Conservation (phyloP, 2,888 invertebrate genomes). For the Lampropteryx suffumata region DNA sequence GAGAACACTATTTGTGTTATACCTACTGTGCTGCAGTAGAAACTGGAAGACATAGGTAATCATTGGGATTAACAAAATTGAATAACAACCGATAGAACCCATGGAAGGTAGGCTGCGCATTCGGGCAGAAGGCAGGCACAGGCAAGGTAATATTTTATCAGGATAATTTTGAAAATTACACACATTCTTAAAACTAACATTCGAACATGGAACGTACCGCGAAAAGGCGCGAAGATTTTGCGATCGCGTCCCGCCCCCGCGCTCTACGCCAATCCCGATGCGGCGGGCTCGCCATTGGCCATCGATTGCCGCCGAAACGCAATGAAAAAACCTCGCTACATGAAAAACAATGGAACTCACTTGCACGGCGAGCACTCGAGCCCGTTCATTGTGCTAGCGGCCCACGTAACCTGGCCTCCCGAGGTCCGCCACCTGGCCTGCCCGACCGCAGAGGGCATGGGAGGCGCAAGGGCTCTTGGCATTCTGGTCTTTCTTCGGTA, state of each 20-base stretch:
- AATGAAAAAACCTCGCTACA: conserved; percentile 56
- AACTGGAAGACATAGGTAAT: too few species aligned
- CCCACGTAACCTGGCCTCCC: conserved; percentile 41
- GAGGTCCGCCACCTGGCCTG: not conserved
- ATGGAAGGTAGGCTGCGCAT: too few species aligned
- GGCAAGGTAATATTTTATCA: too few species aligned
- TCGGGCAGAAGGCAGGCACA: too few species aligned
- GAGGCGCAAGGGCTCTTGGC: conserved; percentile 24
- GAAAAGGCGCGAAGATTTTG: conserved; percentile 61
- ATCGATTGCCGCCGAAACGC: conserved; percentile 49
- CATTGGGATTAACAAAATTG: too few species aligned
- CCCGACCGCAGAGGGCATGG: not conserved
- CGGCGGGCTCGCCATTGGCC: conserved; percentile 58
- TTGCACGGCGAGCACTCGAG: conserved; percentile 54
- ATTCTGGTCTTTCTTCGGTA: conserved; percentile 15
- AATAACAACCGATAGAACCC: too few species aligned
- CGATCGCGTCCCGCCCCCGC: conserved; percentile 54
- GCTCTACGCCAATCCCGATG: conserved; percentile 55
- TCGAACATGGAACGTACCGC: conserved; percentile 39
- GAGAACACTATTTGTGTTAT: too few species aligned
- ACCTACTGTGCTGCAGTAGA: too few species aligned
- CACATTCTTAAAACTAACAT: conserved; percentile 56
- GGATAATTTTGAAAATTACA: conserved; percentile 49
- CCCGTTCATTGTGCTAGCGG: conserved; percentile 46
- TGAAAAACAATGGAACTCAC: conserved; percentile 77